Conservation (phyloP, 1,140 invertebrate species). For the Cydia strobilella region DNA sequence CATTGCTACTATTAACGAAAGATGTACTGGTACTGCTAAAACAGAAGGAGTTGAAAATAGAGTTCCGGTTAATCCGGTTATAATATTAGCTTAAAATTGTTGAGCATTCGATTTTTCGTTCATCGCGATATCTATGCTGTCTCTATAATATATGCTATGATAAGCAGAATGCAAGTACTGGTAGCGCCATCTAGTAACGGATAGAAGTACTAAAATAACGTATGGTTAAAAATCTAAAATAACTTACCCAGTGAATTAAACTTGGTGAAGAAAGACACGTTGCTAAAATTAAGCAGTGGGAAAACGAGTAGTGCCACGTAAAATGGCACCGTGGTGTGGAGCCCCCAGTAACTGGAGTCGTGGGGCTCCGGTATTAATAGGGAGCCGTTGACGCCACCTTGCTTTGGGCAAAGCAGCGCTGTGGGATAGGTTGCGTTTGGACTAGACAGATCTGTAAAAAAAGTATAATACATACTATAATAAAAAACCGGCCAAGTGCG, state of each 20-base stretch:
- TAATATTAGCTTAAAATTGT: too few species aligned
- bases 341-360: constrained; percentile 82
- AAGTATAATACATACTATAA: neutral
- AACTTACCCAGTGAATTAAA: constrained; percentile 93
- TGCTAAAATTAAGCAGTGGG: constrained; percentile 92
- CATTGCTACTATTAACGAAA: too few species aligned
- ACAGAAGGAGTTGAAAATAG: too few species aligned
- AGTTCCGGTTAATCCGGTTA: too few species aligned
- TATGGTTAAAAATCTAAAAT: neutral
- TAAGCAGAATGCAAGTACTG: neutral
- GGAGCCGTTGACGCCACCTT: constrained; percentile 45
- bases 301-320: constrained; percentile 88
- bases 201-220: neutral
- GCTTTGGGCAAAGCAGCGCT: constrained; percentile 75
- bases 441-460: constrained; percentile 47
- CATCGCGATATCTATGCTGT: too few species aligned
- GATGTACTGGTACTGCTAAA: too few species aligned
- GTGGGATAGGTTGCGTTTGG: constrained; percentile 55
- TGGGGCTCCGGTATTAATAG: constrained; percentile 49
- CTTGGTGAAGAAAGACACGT: constrained; percentile 95
- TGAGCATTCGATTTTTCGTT: too few species aligned
- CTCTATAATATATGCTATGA: too few species aligned
- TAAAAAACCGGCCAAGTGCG: too few species aligned
- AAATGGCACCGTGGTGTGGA: constrained; percentile 90
- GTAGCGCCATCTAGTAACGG: neutral